These are phyloP conservation scores for Venusia cambrica DNA, from an alignment of 2,888 invertebrate genomes.

Conservation along the genomic window DNA sequence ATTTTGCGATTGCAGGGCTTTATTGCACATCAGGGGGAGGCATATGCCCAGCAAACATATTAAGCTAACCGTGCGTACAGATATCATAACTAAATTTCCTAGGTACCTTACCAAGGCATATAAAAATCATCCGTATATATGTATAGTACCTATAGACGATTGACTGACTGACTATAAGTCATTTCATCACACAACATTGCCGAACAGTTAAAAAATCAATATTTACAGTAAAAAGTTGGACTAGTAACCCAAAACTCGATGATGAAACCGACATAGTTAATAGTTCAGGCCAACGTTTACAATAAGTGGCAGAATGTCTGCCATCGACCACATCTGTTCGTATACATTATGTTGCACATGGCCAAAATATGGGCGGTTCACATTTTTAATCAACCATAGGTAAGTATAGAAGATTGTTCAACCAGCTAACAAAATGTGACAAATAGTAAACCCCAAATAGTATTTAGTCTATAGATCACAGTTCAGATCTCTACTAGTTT, in stretches of 20 bases:
- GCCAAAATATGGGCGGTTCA: slow-evolving; percentile 22
- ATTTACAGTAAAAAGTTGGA: slow-evolving; percentile 7
- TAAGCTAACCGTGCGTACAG: too few relatives aligned
- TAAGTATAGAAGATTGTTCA: too few relatives aligned
- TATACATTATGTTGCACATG: slow-evolving; percentile 29
- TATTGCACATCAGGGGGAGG: too few relatives aligned
- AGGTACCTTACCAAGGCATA: too few relatives aligned
- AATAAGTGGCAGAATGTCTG: slow-evolving; percentile 25
- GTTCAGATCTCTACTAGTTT: too few relatives aligned
- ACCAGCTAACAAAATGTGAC: too few relatives aligned
- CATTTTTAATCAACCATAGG: slow-evolving; percentile 3
- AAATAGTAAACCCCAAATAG: too few relatives aligned
- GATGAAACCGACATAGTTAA: slow-evolving; percentile 27
- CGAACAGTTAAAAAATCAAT: neutral
- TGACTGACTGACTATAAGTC: neutral
- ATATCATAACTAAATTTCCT: too few relatives aligned
- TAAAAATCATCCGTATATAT: too few relatives aligned
- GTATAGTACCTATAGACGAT: neutral
- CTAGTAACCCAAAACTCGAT: slow-evolving; percentile 24
- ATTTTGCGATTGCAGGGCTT: too few relatives aligned
- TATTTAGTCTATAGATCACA: too few relatives aligned
- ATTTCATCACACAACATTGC: neutral
- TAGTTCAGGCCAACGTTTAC: slow-evolving; percentile 23
- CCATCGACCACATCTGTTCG: slow-evolving; percentile 22
- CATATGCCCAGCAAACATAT: too few relatives aligned